phyloP scores from a whole-genome alignment of 2,888 invertebrate genomes.

The Archips crataeganus region DNA sequence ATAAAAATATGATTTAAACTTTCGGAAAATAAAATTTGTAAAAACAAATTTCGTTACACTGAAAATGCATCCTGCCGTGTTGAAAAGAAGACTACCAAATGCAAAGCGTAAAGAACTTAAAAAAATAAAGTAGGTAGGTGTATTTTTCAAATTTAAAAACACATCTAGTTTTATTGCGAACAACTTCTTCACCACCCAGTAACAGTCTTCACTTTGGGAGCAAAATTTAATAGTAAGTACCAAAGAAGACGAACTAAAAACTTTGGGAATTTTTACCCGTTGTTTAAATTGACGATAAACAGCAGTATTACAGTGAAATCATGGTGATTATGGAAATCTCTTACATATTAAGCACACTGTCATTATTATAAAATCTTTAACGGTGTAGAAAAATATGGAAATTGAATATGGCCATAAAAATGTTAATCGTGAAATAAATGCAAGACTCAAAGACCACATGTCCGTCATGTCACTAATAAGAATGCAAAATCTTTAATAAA shows the following conservation, averaged over 20 bases:
- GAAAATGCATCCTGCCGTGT: neutral
- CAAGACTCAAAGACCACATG: neutral
- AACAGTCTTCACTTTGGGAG: neutral
- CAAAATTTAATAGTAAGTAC: neutral
- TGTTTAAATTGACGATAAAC: neutral
- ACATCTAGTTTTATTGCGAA: neutral
- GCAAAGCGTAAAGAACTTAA: too few species aligned
- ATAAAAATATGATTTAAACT: too few species aligned
- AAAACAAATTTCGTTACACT: too few species aligned
- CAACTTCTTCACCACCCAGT: too few species aligned
- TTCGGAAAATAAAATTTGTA: too few species aligned
- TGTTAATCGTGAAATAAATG: conserved; percentile 10
- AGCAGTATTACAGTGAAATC: conserved; percentile 6
- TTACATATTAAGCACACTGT: conserved; percentile 6
- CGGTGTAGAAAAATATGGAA: conserved; percentile 15
- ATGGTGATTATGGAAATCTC: conserved; percentile 17
- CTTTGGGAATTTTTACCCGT: neutral
- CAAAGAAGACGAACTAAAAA: neutral
- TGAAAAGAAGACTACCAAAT: neutral
- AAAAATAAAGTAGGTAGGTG: too few species aligned
- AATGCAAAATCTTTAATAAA: neutral
- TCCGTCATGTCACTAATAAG: neutral
- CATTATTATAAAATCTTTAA: conserved; percentile 10
- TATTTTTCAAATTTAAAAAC: neutral
- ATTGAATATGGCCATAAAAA: conserved; percentile 9